These are phyloP conservation scores for Drosophila littoralis DNA, from an alignment of 1,140 invertebrate species.

Conservation along the genomic window DNA sequence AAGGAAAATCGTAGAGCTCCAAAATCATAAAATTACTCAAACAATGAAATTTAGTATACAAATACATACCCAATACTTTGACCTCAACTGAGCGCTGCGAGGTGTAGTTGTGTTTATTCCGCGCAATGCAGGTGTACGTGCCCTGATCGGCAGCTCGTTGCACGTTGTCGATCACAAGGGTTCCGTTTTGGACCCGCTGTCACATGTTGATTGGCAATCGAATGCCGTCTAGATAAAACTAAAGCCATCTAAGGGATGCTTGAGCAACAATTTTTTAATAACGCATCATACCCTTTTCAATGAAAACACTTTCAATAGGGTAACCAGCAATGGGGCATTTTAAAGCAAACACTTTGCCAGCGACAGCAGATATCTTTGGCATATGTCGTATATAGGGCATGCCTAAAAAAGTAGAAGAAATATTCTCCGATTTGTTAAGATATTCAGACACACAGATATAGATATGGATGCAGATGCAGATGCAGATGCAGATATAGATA, in stretches of 20 bases:
- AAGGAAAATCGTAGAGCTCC: no score
- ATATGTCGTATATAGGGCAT: conserved; percentile 89
- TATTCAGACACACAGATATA: neutral
- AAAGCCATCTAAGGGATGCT: neutral
- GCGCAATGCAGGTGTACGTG: conserved; percentile 88
- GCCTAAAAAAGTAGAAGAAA: conserved; percentile 84
- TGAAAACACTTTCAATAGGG: conserved; percentile 88
- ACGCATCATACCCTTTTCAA: conserved; percentile 87
- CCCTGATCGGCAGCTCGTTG: conserved; percentile 88
- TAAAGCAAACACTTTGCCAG: conserved; percentile 87
- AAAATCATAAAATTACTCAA: no score
- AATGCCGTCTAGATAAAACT: conserved; percentile 85
- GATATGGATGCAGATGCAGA: no score
- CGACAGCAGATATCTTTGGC: conserved; percentile 88
- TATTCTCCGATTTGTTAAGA: no score
- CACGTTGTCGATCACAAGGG: conserved; percentile 87
- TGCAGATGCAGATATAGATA: neutral
- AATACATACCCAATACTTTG: conserved; percentile 86
- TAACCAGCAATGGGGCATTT: conserved; percentile 90
- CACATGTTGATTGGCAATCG: conserved; percentile 89
- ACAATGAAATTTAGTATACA: no score
- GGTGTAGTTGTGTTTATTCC: conserved; percentile 87
- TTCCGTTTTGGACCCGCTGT: conserved; percentile 88
- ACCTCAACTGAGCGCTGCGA: conserved; percentile 86
- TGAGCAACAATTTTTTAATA: neutral